Conservation (phyloP, 2,888 invertebrate genomes). For the Spodoptera picta region DNA sequence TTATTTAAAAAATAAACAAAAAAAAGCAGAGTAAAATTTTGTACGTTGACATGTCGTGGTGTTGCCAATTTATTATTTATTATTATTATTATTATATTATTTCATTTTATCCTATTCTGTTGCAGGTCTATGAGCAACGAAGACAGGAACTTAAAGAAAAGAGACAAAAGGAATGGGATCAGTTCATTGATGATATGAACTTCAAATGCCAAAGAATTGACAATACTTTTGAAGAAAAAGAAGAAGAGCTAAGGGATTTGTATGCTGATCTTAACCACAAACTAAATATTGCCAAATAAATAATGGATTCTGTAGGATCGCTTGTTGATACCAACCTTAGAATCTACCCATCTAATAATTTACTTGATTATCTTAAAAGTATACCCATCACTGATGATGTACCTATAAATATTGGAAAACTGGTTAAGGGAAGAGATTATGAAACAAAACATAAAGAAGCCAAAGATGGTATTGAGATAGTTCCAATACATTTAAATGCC, state of each 20-base stretch:
- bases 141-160: slow-evolving; percentile 71
- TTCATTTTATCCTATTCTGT: slow-evolving; percentile 17
- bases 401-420: slow-evolving; percentile 86
- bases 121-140: slow-evolving; percentile 70
- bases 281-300: slow-evolving; percentile 88
- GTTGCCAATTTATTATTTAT: no score
- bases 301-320: slow-evolving; percentile 87
- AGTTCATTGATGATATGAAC: slow-evolving; percentile 93
- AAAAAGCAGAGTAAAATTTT: no score
- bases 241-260: slow-evolving; percentile 92
- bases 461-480: slow-evolving; percentile 49
- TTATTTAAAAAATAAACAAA: no score
- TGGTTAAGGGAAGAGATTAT: slow-evolving; percentile 62
- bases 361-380: slow-evolving; percentile 87
- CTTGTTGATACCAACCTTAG: slow-evolving; percentile 90
- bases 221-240: slow-evolving; percentile 93
- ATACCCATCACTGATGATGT: slow-evolving; percentile 80
- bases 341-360: slow-evolving; percentile 89
- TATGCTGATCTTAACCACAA: slow-evolving; percentile 93
- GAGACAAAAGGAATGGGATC: slow-evolving; percentile 90
- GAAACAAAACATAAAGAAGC: slow-evolving; percentile 48
- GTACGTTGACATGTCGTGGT: no score
- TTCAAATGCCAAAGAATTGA: slow-evolving; percentile 93
- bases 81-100: no score
- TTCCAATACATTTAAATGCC: slow-evolving; percentile 61